Percentiles rank a stretch among this genome's conserved stretches.
phyloP scores from a whole-genome alignment of 2,113 vertebrate species.

The Egretta garzetta region DNA sequence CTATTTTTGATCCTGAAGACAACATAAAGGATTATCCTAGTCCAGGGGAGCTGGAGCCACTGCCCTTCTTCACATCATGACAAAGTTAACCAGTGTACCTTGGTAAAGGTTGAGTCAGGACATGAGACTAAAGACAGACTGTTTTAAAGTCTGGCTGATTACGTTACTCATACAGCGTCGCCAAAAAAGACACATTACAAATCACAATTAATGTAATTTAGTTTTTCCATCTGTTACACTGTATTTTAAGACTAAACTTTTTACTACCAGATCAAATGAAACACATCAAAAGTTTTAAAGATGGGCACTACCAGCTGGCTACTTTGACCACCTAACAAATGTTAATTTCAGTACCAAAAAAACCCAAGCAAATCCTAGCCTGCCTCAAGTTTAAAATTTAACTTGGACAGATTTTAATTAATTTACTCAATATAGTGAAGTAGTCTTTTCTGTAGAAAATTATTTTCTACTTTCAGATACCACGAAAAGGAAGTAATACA shows the following conservation, averaged over 20 bases:
- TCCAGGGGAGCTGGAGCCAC: background rate
- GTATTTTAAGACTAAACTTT: background rate
- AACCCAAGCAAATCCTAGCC: background rate
- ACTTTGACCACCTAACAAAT: background rate
- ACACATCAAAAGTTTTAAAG: background rate
- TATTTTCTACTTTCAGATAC: background rate
- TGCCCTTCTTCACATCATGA: background rate
- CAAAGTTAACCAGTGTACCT: background rate
- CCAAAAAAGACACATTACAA: background rate
- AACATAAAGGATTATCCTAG: background rate
- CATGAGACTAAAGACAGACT: background rate
- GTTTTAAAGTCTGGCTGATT: background rate
- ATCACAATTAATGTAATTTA: background rate
- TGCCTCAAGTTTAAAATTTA: background rate
- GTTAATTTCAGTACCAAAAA: background rate
- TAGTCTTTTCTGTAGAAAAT: background rate
- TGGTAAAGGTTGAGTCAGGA: background rate
- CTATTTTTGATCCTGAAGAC: background rate
- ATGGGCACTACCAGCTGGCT: background rate
- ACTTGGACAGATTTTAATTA: background rate
- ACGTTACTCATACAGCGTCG: background rate
- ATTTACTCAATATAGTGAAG: background rate
- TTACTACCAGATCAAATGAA: background rate
- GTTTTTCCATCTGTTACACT: background rate
- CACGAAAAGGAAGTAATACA: background rate